Evolutionary conservation across 2,888 invertebrate species (phyloP).

Genomic region (Plutella xylostella): DNA sequence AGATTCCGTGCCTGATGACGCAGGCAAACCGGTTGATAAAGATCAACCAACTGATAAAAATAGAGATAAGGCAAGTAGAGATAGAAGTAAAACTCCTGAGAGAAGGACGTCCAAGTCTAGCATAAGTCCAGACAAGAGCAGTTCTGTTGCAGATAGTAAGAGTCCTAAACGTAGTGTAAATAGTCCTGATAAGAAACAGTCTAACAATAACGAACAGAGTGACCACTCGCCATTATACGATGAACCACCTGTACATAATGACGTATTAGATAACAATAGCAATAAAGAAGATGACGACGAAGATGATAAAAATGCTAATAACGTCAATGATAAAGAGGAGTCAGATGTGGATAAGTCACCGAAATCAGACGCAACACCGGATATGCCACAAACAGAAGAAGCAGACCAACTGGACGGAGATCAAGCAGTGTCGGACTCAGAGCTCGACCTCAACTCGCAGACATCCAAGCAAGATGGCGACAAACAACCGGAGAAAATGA

Average conservation of each 20-base stretch:
- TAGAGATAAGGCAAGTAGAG: constrained; percentile 10
- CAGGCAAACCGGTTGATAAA: too few relatives aligned
- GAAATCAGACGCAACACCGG: too few relatives aligned
- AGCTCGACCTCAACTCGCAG: constrained; percentile 8
- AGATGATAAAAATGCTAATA: background rate
- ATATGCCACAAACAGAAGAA: too few relatives aligned
- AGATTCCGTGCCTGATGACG: constrained; percentile 37
- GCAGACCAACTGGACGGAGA: background rate
- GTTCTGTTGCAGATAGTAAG: background rate
- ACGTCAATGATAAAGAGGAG: background rate
- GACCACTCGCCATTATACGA: background rate
- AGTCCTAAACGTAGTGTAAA: background rate
- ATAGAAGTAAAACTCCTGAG: constrained; percentile 7
- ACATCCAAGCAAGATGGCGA: constrained; percentile 41
- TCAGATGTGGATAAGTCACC: background rate
- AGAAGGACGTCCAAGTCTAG: constrained; percentile 10
- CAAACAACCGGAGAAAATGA: constrained; percentile 51
- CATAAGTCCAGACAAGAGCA: background rate
- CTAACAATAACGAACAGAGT: background rate
- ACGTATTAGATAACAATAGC: constrained; percentile 41
- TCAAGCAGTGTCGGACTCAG: background rate
- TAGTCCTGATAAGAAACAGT: background rate
- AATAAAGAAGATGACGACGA: constrained; percentile 35
- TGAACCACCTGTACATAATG: too few relatives aligned
- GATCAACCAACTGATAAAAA: too few relatives aligned